Conservation (phyloP, 2,113 vertebrate genomes). For the Prolemur simus region DNA sequence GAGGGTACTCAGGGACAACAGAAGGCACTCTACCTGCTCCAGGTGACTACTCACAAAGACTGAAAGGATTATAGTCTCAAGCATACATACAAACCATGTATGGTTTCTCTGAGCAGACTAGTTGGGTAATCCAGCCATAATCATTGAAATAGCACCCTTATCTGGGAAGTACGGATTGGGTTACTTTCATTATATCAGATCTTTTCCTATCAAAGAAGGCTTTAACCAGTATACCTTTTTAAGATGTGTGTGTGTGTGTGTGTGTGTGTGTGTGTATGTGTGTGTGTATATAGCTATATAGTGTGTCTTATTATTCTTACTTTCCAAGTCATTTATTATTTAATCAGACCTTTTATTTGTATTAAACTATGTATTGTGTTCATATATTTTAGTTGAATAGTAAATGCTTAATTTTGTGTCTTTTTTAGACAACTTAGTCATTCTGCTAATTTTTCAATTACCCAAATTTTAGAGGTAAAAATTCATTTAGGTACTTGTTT, state of each 20-base stretch:
- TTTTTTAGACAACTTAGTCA: slow-evolving; percentile 2
- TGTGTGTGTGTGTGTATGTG: not conserved
- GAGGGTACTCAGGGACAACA: not conserved
- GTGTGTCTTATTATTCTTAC: not conserved
- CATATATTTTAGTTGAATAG: slow-evolving; percentile 25
- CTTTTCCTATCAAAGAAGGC: slow-evolving; percentile 5
- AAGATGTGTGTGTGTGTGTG: not conserved
- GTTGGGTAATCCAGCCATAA: not conserved
- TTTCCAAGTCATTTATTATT: slow-evolving; percentile 9
- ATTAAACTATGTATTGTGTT: not conserved
- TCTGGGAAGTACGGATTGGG: not conserved
- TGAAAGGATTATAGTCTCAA: not conserved
- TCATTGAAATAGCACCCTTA: not conserved
- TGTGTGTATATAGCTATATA: not conserved
- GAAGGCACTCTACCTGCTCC: not conserved
- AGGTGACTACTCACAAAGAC: not conserved
- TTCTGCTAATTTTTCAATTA: slow-evolving; percentile 44
- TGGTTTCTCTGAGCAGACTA: not conserved
- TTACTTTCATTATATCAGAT: not conserved
- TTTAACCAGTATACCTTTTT: not conserved
- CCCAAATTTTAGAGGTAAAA: slow-evolving; percentile 33
- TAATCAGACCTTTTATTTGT: slow-evolving; percentile 1
- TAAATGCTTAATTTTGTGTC: slow-evolving; percentile 3
- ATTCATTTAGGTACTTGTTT: slow-evolving; percentile 12
- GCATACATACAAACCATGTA: not conserved